A percentile compares a stretch with the other conserved stretches of the same genome.
Conservation (phyloP, 2,888 invertebrate genomes). For the Lamellibrachia satsuma region DNA sequence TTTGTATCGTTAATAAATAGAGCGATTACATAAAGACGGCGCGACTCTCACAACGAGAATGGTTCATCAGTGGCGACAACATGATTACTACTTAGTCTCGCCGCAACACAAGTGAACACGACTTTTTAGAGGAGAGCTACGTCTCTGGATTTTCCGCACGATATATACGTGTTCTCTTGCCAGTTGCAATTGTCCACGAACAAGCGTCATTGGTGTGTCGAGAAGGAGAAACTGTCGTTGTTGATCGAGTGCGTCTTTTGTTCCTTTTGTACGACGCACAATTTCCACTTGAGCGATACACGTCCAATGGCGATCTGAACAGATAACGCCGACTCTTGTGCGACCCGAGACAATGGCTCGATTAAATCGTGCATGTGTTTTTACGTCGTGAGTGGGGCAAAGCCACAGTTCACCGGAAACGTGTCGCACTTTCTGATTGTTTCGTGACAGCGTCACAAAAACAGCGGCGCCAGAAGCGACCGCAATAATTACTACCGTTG, state of each 20-base stretch:
- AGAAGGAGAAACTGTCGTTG: not conserved
- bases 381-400: not conserved
- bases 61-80: not conserved
- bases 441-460: not conserved
- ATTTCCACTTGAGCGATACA: slow-evolving; percentile 1
- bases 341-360: not conserved
- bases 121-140: not conserved
- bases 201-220: not conserved
- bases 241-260: slow-evolving; percentile 8
- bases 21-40: not conserved
- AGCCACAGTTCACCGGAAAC: not conserved
- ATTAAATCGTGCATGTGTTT: not conserved
- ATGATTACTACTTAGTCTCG: not conserved
- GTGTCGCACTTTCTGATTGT: not conserved
- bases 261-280: not conserved
- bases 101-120: not conserved
- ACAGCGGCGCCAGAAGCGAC: not conserved
- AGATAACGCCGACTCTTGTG: not conserved
- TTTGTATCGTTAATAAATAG: not conserved
- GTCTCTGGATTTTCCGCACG: not conserved
- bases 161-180: not conserved
- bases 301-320: not conserved
- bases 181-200: not conserved
- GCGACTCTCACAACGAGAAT: not conserved
- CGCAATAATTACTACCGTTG: not conserved